Evolutionary conservation across 2,888 invertebrate genomes (phyloP).

Genomic region (Aromia moschata): DNA sequence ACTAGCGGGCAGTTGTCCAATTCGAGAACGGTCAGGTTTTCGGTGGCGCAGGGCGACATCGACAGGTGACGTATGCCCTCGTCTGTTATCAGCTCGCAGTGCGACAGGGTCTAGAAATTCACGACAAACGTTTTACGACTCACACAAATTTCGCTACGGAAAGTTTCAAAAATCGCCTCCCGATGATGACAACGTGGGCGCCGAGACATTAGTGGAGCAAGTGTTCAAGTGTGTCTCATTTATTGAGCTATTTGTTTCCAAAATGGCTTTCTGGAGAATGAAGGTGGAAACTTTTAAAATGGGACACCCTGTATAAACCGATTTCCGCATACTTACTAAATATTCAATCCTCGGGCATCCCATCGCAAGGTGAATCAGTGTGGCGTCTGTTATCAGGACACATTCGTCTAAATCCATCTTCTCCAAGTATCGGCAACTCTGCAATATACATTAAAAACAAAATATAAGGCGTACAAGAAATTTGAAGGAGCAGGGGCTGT

Average conservation of each 20-base stretch:
- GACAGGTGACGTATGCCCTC: slow-evolving; percentile 96
- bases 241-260: too few species aligned
- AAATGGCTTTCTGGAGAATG: too few species aligned
- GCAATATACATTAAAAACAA: slow-evolving; percentile 49
- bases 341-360: slow-evolving; percentile 96
- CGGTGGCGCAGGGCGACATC: slow-evolving; percentile 91
- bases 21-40: slow-evolving; percentile 92
- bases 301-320: too few species aligned
- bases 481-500: too few species aligned
- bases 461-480: too few species aligned
- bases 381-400: slow-evolving; percentile 93
- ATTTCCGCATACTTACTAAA: slow-evolving; percentile 79
- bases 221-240: too few species aligned
- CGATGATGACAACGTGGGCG: too few species aligned
- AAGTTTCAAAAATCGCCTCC: too few species aligned
- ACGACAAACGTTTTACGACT: too few species aligned
- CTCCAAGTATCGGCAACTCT: slow-evolving; percentile 94
- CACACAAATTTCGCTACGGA: too few species aligned
- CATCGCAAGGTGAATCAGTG: slow-evolving; percentile 91
- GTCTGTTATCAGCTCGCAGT: slow-evolving; percentile 98
- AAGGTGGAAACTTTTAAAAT: too few species aligned
- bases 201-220: too few species aligned
- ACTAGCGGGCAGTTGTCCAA: slow-evolving; percentile 99
- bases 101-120: slow-evolving; percentile 88
- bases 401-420: slow-evolving; percentile 99